Evolutionary conservation across 2,113 vertebrate genomes (phyloP).

Genomic region (Seriola rivoliana): DNA sequence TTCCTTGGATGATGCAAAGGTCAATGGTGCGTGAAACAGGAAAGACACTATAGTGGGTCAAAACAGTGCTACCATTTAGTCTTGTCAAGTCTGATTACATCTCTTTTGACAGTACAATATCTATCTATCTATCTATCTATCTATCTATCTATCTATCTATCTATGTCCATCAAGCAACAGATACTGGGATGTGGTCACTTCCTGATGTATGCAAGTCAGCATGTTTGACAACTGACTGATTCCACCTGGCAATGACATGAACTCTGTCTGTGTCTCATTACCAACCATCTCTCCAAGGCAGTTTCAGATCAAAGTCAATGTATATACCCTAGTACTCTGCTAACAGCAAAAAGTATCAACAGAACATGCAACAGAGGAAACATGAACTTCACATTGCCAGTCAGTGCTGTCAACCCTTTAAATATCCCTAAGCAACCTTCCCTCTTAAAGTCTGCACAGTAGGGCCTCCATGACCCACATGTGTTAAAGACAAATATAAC

Average conservation of each 20-base stretch:
- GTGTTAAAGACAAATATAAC: constrained; percentile 81
- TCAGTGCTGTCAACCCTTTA: constrained; percentile 67
- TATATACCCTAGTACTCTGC: neutral
- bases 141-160: neutral
- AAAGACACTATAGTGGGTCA: constrained; percentile 19
- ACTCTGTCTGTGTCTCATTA: constrained; percentile 13
- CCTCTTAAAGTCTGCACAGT: constrained; percentile 44
- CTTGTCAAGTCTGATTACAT: neutral
- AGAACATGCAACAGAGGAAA: constrained; percentile 39
- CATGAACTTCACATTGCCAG: constrained; percentile 59
- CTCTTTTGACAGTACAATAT: neutral
- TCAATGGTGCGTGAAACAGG: constrained; percentile 39
- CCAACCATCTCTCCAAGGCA: neutral
- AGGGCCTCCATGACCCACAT: constrained; percentile 66
- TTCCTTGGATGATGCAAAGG: constrained; percentile 45
- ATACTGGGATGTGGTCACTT: neutral
- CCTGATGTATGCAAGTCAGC: neutral
- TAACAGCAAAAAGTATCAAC: neutral
- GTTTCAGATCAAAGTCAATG: neutral
- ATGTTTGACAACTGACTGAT: constrained; percentile 39
- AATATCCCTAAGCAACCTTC: constrained; percentile 62
- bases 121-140: constrained; percentile 1
- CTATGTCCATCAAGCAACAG: too few relatives aligned
- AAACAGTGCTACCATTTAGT: neutral
- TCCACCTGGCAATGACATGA: constrained; percentile 14